Evolutionary conservation across 92 coral and sea anemone genomes (phyloP).

Genomic region (Porites rus): DNA sequence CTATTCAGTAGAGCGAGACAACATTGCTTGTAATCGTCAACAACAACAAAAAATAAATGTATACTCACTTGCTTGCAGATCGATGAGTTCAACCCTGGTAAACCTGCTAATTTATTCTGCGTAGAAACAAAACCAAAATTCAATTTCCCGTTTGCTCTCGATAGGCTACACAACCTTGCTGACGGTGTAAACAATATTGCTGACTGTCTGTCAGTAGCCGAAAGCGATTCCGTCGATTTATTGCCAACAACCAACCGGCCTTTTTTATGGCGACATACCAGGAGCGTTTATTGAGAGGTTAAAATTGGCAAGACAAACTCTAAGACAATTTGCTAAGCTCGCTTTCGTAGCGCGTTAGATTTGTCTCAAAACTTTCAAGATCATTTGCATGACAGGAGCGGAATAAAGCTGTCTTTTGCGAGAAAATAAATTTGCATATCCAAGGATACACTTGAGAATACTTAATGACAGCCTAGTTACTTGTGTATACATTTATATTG

Average conservation of each 20-base stretch:
- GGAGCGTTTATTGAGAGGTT: neutral
- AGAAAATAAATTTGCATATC: slow-evolving; percentile 24
- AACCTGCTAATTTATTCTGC: slow-evolving; percentile 12
- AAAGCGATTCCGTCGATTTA: neutral
- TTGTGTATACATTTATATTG: slow-evolving; percentile 26
- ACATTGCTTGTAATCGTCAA: neutral
- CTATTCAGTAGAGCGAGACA: neutral
- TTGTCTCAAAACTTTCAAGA: neutral
- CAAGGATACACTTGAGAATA: slow-evolving; percentile 14
- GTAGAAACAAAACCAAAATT: slow-evolving; percentile 18
- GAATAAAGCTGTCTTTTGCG: slow-evolving; percentile 7
- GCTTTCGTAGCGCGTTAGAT: neutral
- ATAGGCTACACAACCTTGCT: slow-evolving; percentile 10
- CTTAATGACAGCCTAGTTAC: neutral
- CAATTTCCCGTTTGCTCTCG: slow-evolving; percentile 28
- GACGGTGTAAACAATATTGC: slow-evolving; percentile 30
- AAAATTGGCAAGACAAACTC: neutral
- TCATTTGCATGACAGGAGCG: slow-evolving; percentile 40
- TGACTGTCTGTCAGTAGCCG: neutral
- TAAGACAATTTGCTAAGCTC: neutral
- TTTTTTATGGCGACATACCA: neutral
- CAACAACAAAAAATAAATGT: neutral
- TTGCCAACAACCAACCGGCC: neutral
- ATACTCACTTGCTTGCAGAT: neutral
- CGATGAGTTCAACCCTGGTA: neutral